phyloP scores from a whole-genome alignment of 2,113 vertebrate genomes.

The human (Homo sapiens) region GRCh38 chr6:138792501-138793000 shows the following conservation, averaged over 20 bases:
- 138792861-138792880: slow-evolving; percentile 68
- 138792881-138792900: slow-evolving; percentile 63
- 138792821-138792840: slow-evolving; percentile 30
- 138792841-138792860: slow-evolving; percentile 55
- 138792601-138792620: neutral
- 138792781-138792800: slow-evolving; percentile 88
- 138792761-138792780: slow-evolving; percentile 94
- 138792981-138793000: slow-evolving; percentile 37
- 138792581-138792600: neutral
- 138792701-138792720: neutral
- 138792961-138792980: slow-evolving; percentile 33
- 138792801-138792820: slow-evolving; percentile 77
- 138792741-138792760: slow-evolving; percentile 95
- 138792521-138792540: neutral
- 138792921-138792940: slow-evolving; percentile 68
- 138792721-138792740: slow-evolving; percentile 83
- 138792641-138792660: neutral
- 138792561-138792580: neutral
- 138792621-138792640: neutral
- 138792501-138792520: too few species aligned
- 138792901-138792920: slow-evolving; percentile 68
- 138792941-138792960: slow-evolving; percentile 65
- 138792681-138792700: slow-evolving; percentile 18
- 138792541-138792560: slow-evolving; percentile 26
- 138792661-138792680: neutral